phyloP scores from a whole-genome alignment of 1,140 invertebrate species.

The Drosophila equinoxialis region DNA sequence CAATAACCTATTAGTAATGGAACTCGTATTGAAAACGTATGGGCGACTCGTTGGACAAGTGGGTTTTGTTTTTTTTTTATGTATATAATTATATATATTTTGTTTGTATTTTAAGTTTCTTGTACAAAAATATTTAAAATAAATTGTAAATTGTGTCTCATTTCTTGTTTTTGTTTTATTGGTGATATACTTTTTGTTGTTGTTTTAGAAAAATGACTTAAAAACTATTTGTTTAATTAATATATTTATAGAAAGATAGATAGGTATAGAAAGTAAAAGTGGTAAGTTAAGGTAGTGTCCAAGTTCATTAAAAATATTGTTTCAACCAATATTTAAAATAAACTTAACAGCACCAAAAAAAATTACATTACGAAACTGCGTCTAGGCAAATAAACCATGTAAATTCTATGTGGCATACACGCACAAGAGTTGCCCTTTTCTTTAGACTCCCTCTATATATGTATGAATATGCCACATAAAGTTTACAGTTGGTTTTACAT shows the following conservation, averaged over 20 bases:
- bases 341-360: slow-evolving; percentile 45
- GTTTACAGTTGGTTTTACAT: slow-evolving; percentile 46
- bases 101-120: slow-evolving; percentile 55
- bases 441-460: neutral
- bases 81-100: slow-evolving; percentile 14
- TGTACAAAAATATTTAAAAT: slow-evolving; percentile 71
- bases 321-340: slow-evolving; percentile 54
- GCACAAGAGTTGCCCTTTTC: neutral
- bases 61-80: slow-evolving; percentile 10
- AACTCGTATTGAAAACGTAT: slow-evolving; percentile 31
- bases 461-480: slow-evolving; percentile 60
- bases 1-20: neutral
- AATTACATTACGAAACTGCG: slow-evolving; percentile 10
- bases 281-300: slow-evolving; percentile 8
- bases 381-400: slow-evolving; percentile 24
- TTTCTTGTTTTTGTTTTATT: slow-evolving; percentile 28
- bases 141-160: slow-evolving; percentile 45
- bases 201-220: slow-evolving; percentile 14
- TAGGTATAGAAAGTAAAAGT: slow-evolving; percentile 14
- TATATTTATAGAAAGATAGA: slow-evolving; percentile 27
- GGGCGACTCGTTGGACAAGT: slow-evolving; percentile 31
- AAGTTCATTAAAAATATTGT: slow-evolving; percentile 67
- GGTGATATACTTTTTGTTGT: slow-evolving; percentile 35
- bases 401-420: slow-evolving; percentile 65
- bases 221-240: slow-evolving; percentile 49